A percentile compares a stretch with the other conserved stretches of the same genome.
These are phyloP conservation scores for Balanococcus diminutus DNA, from an alignment of 2,888 invertebrate genomes.

Conservation along the genomic window DNA sequence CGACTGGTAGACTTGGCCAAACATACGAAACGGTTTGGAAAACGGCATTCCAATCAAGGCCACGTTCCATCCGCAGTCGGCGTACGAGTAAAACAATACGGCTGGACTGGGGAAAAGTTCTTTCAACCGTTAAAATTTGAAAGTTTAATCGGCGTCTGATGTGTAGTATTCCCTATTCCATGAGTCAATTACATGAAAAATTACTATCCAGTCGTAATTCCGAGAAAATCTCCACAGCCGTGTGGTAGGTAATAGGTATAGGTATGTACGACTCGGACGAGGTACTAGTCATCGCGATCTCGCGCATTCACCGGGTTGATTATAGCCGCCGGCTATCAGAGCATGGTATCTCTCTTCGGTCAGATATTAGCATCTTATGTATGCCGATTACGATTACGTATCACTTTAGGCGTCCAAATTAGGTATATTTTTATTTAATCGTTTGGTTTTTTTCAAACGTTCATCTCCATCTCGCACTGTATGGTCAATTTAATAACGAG, in stretches of 20 bases:
- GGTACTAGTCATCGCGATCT: slow-evolving; percentile 34
- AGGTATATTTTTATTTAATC: not conserved
- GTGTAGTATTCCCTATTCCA: not conserved
- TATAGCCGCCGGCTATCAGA: not conserved
- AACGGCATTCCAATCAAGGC: slow-evolving; percentile 29
- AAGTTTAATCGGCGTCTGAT: slow-evolving; percentile 9
- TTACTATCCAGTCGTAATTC: slow-evolving; percentile 11
- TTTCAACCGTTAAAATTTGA: slow-evolving; percentile 24
- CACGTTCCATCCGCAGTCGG: not conserved
- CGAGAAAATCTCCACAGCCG: not conserved
- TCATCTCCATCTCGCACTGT: not conserved
- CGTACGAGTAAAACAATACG: not conserved
- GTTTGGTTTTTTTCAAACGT: not conserved
- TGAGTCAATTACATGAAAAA: slow-evolving; percentile 27
- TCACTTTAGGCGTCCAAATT: not conserved
- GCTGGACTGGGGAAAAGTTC: not conserved
- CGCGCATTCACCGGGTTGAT: not conserved
- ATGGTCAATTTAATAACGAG: slow-evolving; percentile 9
- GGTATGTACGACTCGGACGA: too few relatives aligned
- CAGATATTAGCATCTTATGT: not conserved
- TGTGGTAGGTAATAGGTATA: slow-evolving; percentile 20
- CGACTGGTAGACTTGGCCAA: not conserved
- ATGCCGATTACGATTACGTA: not conserved
- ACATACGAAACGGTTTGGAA: not conserved
- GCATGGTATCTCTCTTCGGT: not conserved